Evolutionary conservation across 2,797 vertebrate species (phyloP), one percentile per base, ranked within the genome.

Genomic region (Chanos chanos): DNA sequence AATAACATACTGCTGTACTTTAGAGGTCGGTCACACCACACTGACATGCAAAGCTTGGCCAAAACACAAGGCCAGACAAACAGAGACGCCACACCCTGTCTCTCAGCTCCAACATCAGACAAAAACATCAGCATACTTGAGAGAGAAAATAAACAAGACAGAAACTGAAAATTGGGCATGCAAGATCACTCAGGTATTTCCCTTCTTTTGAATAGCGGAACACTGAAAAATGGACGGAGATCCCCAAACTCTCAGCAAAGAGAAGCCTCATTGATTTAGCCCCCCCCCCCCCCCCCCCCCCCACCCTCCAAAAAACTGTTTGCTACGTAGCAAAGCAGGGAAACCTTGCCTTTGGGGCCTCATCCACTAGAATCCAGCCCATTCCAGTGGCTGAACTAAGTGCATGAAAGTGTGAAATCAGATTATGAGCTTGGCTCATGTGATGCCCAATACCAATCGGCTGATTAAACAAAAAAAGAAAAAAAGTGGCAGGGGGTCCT

Each of bases 341-440:
- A 37, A 51, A 33, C 28, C 56, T 53, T 58, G 71, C 72, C 50
- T 72, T 61, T 61, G 47, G 60, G 12, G 59, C 68, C 50, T 67
- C 48, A 50, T 68, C 71, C 60, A 5, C 69, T 83, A 80, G 82
- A 84, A 81, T 84, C 69, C 8, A 30, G 73, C 75, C 71, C 64
- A 70, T 69, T 80, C 71, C 62, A 69, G 74, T 76, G 76, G 78
- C 73, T 68, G 75, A 73, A 66, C 64, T 0, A 74, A 81, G 82
- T 83, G 79, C 82, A 73, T 68, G 76, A 81, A 81, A 81, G 81
- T 85, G 84, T 85, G 77, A 88, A 87, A 89, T 88, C 80, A 84
- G 84, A 88, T 87, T 85, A 89, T 70, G 55, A 75, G 71, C 72
- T 76, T 72, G 77, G 78, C 82, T 87, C 83, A 86, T 88, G 85